These are phyloP conservation scores for Aplocera efformata DNA, from an alignment of 2,888 invertebrate species.

Conservation along the genomic window DNA sequence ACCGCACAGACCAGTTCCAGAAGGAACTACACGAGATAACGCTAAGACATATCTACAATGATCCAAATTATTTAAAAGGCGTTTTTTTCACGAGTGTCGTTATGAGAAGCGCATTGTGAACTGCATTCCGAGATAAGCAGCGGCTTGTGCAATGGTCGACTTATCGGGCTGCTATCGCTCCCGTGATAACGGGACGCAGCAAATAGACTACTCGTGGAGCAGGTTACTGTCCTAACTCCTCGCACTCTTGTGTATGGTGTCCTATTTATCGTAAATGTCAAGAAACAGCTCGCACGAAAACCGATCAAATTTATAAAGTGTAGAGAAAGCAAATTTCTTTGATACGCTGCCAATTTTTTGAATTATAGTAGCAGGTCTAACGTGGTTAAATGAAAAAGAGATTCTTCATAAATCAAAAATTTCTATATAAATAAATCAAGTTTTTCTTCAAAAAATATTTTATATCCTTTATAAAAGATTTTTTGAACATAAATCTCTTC, in stretches of 20 bases:
- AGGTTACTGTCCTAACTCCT: conserved; percentile 46
- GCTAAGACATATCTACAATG: conserved; percentile 26
- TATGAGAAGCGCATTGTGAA: conserved; percentile 52
- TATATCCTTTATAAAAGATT: too few relatives aligned
- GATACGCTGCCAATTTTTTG: conserved; percentile 40
- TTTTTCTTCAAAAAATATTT: too few relatives aligned
- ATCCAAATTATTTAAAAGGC: conserved; percentile 24
- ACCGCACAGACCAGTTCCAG: conserved; percentile 43
- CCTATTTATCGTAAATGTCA: conserved; percentile 48
- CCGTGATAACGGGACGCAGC: conserved; percentile 61
- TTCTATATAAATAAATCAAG: too few relatives aligned
- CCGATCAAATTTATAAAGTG: conserved; percentile 30
- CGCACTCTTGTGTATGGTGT: conserved; percentile 43
- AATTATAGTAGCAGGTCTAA: conserved; percentile 10
- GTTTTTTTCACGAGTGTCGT: conserved; percentile 51
- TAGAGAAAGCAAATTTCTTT: conserved; percentile 33
- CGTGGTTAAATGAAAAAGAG: too few relatives aligned
- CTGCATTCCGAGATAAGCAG: conserved; percentile 66
- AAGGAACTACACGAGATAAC: conserved; percentile 38
- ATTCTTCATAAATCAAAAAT: too few relatives aligned
- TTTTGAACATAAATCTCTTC: too few relatives aligned
- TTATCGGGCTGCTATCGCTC: conserved; percentile 61
- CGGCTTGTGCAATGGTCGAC: conserved; percentile 55
- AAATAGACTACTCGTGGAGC: conserved; percentile 50
- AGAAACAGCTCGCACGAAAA: conserved; percentile 24